phyloP scores from a whole-genome alignment of 2,888 invertebrate species.

The Lucinisca nassula region DNA sequence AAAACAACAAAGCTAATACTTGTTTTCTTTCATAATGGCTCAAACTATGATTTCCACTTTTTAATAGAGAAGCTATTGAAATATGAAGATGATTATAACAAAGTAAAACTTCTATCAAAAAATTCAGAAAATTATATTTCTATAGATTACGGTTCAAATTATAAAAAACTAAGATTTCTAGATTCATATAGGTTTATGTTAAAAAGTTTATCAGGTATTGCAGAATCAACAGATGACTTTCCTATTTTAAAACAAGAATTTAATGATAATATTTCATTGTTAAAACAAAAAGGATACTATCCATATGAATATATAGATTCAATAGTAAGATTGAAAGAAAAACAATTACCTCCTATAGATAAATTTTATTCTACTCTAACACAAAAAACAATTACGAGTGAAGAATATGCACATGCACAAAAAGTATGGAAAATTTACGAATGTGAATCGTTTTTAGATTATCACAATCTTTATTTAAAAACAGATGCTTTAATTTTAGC shows the following conservation, averaged over 20 bases:
- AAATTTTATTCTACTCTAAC: conserved; percentile 31
- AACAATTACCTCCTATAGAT: conserved; percentile 31
- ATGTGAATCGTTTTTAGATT: conserved; percentile 48
- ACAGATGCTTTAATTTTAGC: conserved; percentile 43
- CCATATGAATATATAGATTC: neutral
- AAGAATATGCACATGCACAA: conserved; percentile 24
- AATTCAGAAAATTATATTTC: no score
- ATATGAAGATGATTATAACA: no score
- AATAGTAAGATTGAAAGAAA: conserved; percentile 41
- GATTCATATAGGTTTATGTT: no score
- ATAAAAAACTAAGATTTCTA: conserved; percentile 44
- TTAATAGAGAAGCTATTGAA: no score
- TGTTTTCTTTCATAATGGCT: no score
- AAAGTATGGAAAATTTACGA: conserved; percentile 17
- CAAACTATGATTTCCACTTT: no score
- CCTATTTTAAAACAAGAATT: conserved; percentile 38
- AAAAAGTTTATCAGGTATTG: conserved; percentile 36
- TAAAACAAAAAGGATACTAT: neutral
- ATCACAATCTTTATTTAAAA: conserved; percentile 63
- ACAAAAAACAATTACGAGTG: conserved; percentile 23
- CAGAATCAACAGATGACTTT: conserved; percentile 37
- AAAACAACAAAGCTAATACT: no score
- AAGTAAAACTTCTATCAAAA: no score
- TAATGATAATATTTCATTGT: conserved; percentile 3
- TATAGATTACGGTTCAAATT: conserved; percentile 43